A percentile compares a stretch with the other conserved stretches of the same genome.
Conservation (phyloP, 1,140 invertebrate species). For the Odontomachus brunneus region DNA sequence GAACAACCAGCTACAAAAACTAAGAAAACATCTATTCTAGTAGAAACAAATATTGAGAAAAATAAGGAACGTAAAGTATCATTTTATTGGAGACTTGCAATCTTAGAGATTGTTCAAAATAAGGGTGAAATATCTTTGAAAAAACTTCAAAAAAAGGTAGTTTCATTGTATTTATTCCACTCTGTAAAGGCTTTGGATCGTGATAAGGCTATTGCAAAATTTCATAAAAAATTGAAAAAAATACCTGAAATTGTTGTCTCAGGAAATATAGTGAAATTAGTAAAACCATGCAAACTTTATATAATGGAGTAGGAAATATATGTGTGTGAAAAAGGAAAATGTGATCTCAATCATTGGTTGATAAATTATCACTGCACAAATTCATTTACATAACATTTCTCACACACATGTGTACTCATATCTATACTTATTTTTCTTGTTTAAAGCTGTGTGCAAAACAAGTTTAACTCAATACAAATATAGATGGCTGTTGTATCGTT, state of each 20-base stretch:
- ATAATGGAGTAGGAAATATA: neutral
- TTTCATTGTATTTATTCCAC: conserved; percentile 77
- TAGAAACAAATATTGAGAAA: conserved; percentile 21
- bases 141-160: conserved; percentile 83
- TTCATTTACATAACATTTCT: neutral
- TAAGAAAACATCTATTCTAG: neutral
- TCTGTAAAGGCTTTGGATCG: conserved; percentile 68
- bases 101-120: conserved; percentile 78
- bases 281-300: neutral
- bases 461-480: neutral
- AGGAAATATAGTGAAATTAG: conserved; percentile 76
- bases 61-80: conserved; percentile 49
- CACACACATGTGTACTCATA: neutral
- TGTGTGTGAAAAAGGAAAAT: conserved; percentile 4
- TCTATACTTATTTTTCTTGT: neutral
- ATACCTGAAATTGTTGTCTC: conserved; percentile 71
- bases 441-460: neutral
- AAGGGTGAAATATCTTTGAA: conserved; percentile 82
- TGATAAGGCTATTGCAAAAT: conserved; percentile 80
- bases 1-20: conserved; percentile 27
- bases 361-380: neutral
- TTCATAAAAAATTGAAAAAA: conserved; percentile 84
- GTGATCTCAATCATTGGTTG: neutral
- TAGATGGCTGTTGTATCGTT: conserved; percentile 1
- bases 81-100: conserved; percentile 81